These are phyloP conservation scores for Oopsacas minuta DNA, from an alignment of 37 sponge, comb jelly and placozoan species.

Conservation along the genomic window DNA sequence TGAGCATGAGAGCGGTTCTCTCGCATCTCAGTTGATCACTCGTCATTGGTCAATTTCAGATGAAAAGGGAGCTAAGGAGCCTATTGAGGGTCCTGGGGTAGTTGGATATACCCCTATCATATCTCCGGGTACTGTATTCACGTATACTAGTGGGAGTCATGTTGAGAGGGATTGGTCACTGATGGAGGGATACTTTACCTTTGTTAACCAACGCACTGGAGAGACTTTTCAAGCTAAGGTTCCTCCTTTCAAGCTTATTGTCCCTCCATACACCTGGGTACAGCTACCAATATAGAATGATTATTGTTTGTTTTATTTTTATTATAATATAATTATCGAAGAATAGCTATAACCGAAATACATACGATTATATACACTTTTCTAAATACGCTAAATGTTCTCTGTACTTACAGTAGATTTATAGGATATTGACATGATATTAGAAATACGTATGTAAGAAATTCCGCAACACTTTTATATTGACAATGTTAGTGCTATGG, in stretches of 20 bases:
- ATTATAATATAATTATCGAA: too few species aligned
- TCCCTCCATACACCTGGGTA: not conserved
- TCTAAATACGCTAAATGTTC: too few species aligned
- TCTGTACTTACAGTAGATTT: too few species aligned
- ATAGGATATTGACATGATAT: too few species aligned
- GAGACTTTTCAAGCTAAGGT: not conserved
- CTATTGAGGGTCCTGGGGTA: constrained; percentile 32
- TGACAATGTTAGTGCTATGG: too few species aligned
- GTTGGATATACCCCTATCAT: constrained; percentile 31
- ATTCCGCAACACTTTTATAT: too few species aligned
- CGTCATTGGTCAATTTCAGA: constrained; percentile 29
- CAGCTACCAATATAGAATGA: too few species aligned
- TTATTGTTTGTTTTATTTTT: too few species aligned
- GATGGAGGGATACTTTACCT: constrained; percentile 33
- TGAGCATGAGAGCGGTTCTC: not conserved
- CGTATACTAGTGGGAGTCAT: constrained; percentile 32
- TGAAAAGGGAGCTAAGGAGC: constrained; percentile 9
- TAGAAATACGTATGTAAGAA: too few species aligned
- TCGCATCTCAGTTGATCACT: constrained; percentile 8
- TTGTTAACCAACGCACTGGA: constrained; percentile 10
- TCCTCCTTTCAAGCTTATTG: not conserved
- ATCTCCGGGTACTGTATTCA: constrained; percentile 24
- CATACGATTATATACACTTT: too few species aligned
- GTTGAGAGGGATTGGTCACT: constrained; percentile 20
- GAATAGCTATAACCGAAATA: too few species aligned